A percentile compares a stretch with the other conserved stretches of the same genome.
phyloP scores from a whole-genome alignment of 2,797 vertebrate species.

The Alauda arvensis region DNA sequence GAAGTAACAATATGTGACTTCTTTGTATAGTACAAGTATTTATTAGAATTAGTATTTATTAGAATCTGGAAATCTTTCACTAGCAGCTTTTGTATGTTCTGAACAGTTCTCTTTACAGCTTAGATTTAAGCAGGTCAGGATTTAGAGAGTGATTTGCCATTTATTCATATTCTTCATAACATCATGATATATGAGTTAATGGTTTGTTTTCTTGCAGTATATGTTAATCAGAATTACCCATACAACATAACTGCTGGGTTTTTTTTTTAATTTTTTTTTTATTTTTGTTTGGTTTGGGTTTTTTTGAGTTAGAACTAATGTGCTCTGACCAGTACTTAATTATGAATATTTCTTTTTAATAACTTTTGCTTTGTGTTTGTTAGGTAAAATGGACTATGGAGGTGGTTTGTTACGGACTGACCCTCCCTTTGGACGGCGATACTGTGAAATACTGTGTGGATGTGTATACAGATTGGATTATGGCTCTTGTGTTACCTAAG shows the following conservation, averaged over 20 bases:
- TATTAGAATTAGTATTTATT: neutral
- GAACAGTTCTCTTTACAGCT: neutral
- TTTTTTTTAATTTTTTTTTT: neutral
- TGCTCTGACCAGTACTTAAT: neutral
- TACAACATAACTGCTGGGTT: neutral
- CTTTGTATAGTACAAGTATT: neutral
- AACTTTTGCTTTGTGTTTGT: conserved; percentile 20
- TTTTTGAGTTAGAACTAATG: neutral
- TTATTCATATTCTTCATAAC: neutral
- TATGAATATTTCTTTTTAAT: neutral
- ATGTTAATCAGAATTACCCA: neutral
- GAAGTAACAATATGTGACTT: neutral
- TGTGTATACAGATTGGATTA: conserved; percentile 93
- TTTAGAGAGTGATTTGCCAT: neutral
- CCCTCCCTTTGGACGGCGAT: conserved; percentile 88
- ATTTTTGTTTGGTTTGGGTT: neutral
- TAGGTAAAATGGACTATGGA: conserved; percentile 98
- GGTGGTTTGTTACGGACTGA: conserved; percentile 89
- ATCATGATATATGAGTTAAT: neutral
- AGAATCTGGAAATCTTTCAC: neutral
- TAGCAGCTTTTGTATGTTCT: neutral
- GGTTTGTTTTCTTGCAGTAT: neutral
- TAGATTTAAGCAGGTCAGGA: neutral
- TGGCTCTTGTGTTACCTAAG: conserved; percentile 85
- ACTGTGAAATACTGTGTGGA: conserved; percentile 92